A percentile compares a stretch with the other conserved stretches of the same genome.
These are phyloP conservation scores for Paralinhomoeus sp. DNA, from an alignment of 2,888 invertebrate species.

Conservation along the genomic window DNA sequence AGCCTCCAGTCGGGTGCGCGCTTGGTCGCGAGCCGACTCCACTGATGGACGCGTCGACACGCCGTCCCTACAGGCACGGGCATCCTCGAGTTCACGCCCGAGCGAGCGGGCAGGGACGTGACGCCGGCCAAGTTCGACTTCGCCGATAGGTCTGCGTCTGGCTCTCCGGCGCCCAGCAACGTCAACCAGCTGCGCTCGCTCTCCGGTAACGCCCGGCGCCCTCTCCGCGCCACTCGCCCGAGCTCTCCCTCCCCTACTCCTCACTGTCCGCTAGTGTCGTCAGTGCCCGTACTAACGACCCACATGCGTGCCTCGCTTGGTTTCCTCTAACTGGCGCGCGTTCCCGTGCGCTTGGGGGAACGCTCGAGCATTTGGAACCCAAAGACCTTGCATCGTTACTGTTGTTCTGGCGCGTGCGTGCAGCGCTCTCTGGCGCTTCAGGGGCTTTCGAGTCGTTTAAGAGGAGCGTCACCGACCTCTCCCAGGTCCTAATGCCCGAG, in stretches of 20 bases:
- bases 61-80: slow-evolving; percentile 11
- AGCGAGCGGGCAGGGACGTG: slow-evolving; percentile 63
- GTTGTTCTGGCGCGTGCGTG: too few relatives aligned
- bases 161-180: background rate
- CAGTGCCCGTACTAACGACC: too few relatives aligned
- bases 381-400: too few relatives aligned
- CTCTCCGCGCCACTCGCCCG: too few relatives aligned
- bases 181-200: background rate
- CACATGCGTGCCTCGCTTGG: too few relatives aligned
- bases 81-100: slow-evolving; percentile 53
- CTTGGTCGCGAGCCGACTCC: background rate
- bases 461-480: slow-evolving; percentile 66
- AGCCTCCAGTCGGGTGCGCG: too few relatives aligned
- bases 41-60: background rate
- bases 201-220: too few relatives aligned
- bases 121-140: slow-evolving; percentile 62
- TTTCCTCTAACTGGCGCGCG: too few relatives aligned
- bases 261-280: too few relatives aligned
- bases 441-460: slow-evolving; percentile 68
- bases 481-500: too few relatives aligned
- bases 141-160: slow-evolving; percentile 14
- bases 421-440: slow-evolving; percentile 25
- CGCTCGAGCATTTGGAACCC: background rate
- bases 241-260: too few relatives aligned
- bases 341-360: too few relatives aligned